Base-by-base conservation (phyloP, 2,113 vertebrate genomes). In the Ageneiosus marmoratus region DNA sequence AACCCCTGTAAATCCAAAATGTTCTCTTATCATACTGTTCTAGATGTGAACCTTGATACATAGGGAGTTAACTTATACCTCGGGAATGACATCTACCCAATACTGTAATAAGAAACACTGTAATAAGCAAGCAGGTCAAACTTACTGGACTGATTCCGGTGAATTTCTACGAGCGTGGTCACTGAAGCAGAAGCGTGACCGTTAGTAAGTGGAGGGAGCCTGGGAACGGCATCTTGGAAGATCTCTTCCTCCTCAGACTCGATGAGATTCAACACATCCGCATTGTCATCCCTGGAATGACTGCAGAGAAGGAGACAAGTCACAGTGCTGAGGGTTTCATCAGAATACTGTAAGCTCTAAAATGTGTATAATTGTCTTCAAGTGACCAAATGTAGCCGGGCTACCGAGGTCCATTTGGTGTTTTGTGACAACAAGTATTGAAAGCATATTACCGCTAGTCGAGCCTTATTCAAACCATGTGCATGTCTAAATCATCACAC, bases 201-300 rank as follows among this genome's bases (percentile, higher is more conserved):
- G n/a, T 94, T 93, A 24, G 89, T 53, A 5, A 90, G 0, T 0
- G 93, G 89, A 18, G 93, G 93, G 37, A 95, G 89, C 44, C 74
- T 86, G 16, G 93, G 91, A 22, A 91, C 90, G 0, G 91, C 1
- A 0, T 91, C 90, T 0, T 87, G 85, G 55, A 93, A 91, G 69
- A 93, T 53, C 67, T 93, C 93, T 11, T 96, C 95, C 2, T 95
- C 96, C 5, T 98, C 97, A 0, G 96, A 97, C 48, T 99, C 97
- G 85, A 98, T 95, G 88, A 99, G 93, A 86, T 95, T 95, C 62
- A 99, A 77, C 67, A 98, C 84, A 18, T 97, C 97, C 4, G 86
- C 88, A 11, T 70, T 41, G 51, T 93, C 91, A 0, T 92, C 89
- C 0, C 86, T 90, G 74, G 88, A 69, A 37, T 32, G 85, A 46